Percentiles rank a stretch among this genome's conserved stretches.
These are phyloP conservation scores for Adineta ricciae DNA, from an alignment of 2,888 invertebrate species.

Conservation along the genomic window DNA sequence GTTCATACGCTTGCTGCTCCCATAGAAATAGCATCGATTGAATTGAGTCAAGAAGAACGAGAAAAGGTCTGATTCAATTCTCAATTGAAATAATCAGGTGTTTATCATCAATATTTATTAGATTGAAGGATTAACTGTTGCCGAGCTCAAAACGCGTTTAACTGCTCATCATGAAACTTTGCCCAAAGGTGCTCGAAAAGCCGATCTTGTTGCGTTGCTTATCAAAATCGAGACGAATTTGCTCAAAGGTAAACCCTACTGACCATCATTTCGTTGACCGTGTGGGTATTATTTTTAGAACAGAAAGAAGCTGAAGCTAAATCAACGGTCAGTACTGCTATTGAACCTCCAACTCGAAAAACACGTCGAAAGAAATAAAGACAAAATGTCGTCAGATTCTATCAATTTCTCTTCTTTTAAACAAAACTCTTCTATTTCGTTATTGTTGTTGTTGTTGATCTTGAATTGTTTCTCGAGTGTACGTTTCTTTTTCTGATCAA, in stretches of 20 bases:
- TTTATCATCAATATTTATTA: neutral
- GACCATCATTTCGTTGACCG: neutral
- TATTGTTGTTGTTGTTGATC: neutral
- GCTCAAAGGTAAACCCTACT: neutral
- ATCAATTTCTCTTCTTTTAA: neutral
- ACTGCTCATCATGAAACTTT: neutral
- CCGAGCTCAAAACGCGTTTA: neutral
- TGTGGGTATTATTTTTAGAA: neutral
- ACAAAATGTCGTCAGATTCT: neutral
- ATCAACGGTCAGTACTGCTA: neutral
- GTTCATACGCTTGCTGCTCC: neutral
- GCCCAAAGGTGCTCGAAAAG: neutral
- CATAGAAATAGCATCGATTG: neutral
- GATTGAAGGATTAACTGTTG: neutral
- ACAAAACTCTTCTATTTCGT: neutral
- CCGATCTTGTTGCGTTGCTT: neutral
- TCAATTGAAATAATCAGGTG: neutral
- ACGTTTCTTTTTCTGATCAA: neutral
- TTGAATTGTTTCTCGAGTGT: neutral
- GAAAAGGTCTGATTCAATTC: neutral
- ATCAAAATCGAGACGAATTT: neutral
- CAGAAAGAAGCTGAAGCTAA: neutral
- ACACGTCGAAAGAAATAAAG: neutral
- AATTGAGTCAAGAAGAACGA: neutral
- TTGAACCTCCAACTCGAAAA: neutral